Evolutionary conservation across 2,113 vertebrate species (phyloP).

Genomic region (Colistium nudipinnis): DNA sequence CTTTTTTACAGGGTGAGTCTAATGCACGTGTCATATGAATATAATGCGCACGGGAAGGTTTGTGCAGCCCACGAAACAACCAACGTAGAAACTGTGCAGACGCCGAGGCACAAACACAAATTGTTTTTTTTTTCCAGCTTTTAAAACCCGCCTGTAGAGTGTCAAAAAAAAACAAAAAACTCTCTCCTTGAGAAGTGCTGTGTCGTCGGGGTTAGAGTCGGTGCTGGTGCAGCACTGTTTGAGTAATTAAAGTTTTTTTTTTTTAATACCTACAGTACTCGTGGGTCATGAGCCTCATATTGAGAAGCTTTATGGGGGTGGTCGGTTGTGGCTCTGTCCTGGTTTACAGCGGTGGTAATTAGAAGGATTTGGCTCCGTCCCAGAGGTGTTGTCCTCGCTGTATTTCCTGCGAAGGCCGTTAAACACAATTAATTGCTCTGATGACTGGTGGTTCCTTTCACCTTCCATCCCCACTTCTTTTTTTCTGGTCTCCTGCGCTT

Average conservation of each 20-base stretch:
- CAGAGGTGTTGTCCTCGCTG: conserved; percentile 36
- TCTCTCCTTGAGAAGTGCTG: not conserved
- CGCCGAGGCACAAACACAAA: too few relatives aligned
- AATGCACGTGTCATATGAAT: too few relatives aligned
- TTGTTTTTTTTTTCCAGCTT: not conserved
- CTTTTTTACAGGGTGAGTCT: too few relatives aligned
- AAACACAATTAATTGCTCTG: conserved; percentile 57
- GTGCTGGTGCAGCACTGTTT: not conserved
- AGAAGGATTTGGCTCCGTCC: conserved; percentile 56
- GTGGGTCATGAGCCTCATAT: conserved; percentile 22
- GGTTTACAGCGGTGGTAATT: conserved; percentile 64
- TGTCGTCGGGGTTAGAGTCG: not conserved
- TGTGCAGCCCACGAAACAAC: too few relatives aligned
- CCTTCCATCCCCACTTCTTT: conserved; percentile 19
- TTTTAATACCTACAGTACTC: conserved; percentile 20
- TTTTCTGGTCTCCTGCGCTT: conserved; percentile 11
- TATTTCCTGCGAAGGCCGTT: conserved; percentile 33
- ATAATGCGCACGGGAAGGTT: too few relatives aligned
- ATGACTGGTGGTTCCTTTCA: conserved; percentile 47
- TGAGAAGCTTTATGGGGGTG: conserved; percentile 30
- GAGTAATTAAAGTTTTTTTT: conserved; percentile 33
- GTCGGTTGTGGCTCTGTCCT: conserved; percentile 32
- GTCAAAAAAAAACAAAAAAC: not conserved
- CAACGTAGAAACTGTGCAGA: too few relatives aligned
- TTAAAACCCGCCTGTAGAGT: not conserved